Base-by-base conservation (phyloP, 2,888 invertebrate species). In the Cabera pusaria region DNA sequence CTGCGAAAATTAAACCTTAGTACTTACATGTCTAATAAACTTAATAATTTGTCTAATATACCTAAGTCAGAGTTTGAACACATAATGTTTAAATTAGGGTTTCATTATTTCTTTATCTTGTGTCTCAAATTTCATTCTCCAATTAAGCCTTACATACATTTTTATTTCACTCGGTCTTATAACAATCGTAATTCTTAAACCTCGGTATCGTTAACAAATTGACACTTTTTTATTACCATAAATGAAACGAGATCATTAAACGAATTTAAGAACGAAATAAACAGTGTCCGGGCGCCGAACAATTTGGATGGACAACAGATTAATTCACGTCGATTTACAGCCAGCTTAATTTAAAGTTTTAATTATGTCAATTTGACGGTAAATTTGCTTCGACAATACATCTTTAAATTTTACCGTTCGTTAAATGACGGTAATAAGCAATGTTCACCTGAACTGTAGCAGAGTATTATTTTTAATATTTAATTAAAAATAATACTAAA, bases 331-430 rank as follows among this genome's bases (percentile, higher is more conserved):
- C 63, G 72, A 79, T 78, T 77, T 74, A 77, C 70, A 60, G 59
- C 57, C 47, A 65, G 65, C 71, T 75, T 76, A 72, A 73, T 68
- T 70, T 74, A 54, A 65, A 69, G 66, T 62, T 69, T 76, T 72
- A 73, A 77, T 71, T 62, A 63, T 47, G 40, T 64, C 65, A 68
- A 72, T 75, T 76, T 71, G 53, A 51, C 48, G 66, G 66, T 64
- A 29, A 28, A 40, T 43, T 43, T 35, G 17, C 44, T 39, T 24
- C 31, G 19, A 28, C 41, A 35, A 43, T 42, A 39, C 37, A 46
- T 38, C 34, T 39, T 37, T 29, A 37, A 53, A 44, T 41, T 51
- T 45, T 49, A 50, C 47, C 32, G 39, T 59, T 52, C 20, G 14
- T 10, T 35, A 24, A 49, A 45, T 44, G 45, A 47, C 11, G 22